phyloP scores from a whole-genome alignment of 1,140 invertebrate genomes.

The Drosophila arawakana region DNA sequence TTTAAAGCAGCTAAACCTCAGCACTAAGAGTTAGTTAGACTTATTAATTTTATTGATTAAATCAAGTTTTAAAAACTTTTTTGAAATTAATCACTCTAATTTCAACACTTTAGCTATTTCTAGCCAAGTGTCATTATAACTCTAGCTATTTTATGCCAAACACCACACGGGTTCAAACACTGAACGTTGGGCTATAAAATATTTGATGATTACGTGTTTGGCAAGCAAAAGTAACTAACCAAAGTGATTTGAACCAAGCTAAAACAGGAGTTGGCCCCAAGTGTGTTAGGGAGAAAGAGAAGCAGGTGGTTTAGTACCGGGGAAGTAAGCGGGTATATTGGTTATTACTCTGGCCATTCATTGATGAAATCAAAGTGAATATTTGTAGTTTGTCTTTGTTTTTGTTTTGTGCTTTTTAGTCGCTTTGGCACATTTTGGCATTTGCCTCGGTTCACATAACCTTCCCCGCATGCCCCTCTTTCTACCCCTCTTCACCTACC shows the following conservation, averaged over 20 bases:
- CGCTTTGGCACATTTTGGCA: constrained; percentile 34
- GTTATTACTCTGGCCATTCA: constrained; percentile 25
- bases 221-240: constrained; percentile 30
- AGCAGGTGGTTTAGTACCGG: no score
- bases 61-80: no score
- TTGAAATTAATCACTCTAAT: no score
- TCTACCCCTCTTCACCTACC: no score
- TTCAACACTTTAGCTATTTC: no score
- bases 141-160: no score
- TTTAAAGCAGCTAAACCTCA: no score
- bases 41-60: no score
- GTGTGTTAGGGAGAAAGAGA: not conserved
- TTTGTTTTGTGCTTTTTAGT: not conserved
- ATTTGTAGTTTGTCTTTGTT: no score
- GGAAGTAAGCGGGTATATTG: not conserved
- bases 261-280: not conserved
- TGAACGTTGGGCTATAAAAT: constrained; percentile 20
- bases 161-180: not conserved
- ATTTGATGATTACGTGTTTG: constrained; percentile 44
- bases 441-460: constrained; percentile 25
- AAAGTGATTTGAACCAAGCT: constrained; percentile 6
- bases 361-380: constrained; percentile 53
- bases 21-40: no score
- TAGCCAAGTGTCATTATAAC: no score
- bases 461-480: not conserved